phyloP scores from a whole-genome alignment of 2,113 vertebrate genomes.

The Neodontobutis hainanensis region DNA sequence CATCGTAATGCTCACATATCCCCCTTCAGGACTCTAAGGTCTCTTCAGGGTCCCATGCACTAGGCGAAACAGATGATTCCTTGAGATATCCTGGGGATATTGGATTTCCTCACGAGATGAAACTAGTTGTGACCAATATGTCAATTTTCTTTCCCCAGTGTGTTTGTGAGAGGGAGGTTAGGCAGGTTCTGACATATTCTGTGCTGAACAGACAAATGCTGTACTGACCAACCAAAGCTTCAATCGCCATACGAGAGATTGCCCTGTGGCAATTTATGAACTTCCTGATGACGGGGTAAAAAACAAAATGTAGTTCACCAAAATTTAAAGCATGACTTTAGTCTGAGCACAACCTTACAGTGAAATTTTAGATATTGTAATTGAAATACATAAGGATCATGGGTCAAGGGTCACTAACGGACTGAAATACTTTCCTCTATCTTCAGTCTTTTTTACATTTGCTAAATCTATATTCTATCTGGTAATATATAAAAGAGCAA shows the following conservation, averaged over 20 bases:
- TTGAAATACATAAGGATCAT: slow-evolving; percentile 45
- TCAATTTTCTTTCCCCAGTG: slow-evolving; percentile 67
- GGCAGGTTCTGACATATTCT: slow-evolving; percentile 48
- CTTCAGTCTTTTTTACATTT: slow-evolving; percentile 50
- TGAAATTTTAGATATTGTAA: slow-evolving; percentile 36
- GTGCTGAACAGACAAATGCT: slow-evolving; percentile 51
- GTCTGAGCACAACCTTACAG: neutral
- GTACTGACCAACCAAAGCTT: slow-evolving; percentile 63
- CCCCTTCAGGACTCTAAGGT: slow-evolving; percentile 69
- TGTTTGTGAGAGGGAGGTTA: slow-evolving; percentile 29
- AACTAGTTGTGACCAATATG: slow-evolving; percentile 72
- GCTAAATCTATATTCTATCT: slow-evolving; percentile 41
- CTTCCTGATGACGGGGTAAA: slow-evolving; percentile 37
- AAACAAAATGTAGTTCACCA: slow-evolving; percentile 26
- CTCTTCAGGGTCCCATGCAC: slow-evolving; percentile 65
- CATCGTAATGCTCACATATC: slow-evolving; percentile 65
- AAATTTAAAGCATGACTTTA: slow-evolving; percentile 1
- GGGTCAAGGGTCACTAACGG: slow-evolving; percentile 45
- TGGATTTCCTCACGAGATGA: slow-evolving; percentile 72
- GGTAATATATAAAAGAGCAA: slow-evolving; percentile 43
- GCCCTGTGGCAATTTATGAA: slow-evolving; percentile 51
- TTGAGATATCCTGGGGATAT: slow-evolving; percentile 72
- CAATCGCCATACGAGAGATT: slow-evolving; percentile 45
- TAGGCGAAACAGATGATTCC: slow-evolving; percentile 67
- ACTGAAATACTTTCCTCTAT: slow-evolving; percentile 42